Percentiles rank a stretch among this genome's conserved stretches.
Evolutionary conservation across 2,888 invertebrate species (phyloP).

Genomic region (Mythimna impura): DNA sequence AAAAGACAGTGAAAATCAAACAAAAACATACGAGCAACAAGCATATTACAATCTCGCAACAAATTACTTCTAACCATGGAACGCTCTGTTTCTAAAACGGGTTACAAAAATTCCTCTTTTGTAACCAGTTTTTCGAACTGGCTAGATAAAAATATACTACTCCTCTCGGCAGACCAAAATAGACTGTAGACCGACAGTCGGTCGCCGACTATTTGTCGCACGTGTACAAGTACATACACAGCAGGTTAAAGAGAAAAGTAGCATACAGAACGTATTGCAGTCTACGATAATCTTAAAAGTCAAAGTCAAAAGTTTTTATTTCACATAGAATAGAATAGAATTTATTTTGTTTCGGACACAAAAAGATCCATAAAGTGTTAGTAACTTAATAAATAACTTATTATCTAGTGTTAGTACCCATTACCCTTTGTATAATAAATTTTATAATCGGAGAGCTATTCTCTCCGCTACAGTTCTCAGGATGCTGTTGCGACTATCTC

Average conservation of each 20-base stretch:
- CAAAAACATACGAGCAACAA: conserved; percentile 8
- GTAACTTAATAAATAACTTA: no score
- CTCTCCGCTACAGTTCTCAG: no score
- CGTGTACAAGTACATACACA: background rate
- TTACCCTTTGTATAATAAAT: no score
- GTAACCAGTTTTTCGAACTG: conserved; percentile 46
- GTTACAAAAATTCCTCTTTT: conserved; percentile 14
- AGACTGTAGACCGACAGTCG: conserved; percentile 40
- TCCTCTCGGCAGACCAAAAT: conserved; percentile 37
- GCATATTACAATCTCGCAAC: conserved; percentile 19
- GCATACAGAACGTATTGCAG: background rate
- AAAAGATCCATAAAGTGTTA: no score
- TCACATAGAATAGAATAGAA: no score
- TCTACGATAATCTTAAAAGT: no score
- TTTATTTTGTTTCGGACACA: no score
- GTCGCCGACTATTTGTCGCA: conserved; percentile 49
- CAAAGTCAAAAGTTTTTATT: no score
- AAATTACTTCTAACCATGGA: conserved; percentile 23
- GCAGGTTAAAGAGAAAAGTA: background rate
- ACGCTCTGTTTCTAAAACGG: conserved; percentile 3
- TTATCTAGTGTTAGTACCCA: no score
- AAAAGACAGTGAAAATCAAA: conserved; percentile 20
- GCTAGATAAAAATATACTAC: conserved; percentile 43
- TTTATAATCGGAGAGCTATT: no score
- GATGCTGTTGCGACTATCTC: no score